A percentile compares a stretch with the other conserved stretches of the same genome.
Conservation (phyloP, 2,797 vertebrate genomes). For the Hylomyscus alleni region DNA sequence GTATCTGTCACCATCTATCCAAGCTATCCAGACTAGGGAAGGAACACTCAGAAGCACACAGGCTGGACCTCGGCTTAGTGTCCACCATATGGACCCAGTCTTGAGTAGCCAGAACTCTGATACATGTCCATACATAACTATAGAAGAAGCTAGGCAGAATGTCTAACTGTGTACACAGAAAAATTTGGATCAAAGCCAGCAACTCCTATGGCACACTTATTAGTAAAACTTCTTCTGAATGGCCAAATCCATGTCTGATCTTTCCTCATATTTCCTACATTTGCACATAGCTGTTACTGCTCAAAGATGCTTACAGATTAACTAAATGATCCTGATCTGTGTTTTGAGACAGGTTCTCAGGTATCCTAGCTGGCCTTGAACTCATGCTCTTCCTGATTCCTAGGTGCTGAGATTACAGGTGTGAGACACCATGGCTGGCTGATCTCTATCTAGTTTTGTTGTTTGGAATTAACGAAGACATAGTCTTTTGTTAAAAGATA, state of each 20-base stretch:
- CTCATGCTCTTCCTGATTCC: neutral
- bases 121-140: neutral
- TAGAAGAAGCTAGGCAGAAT: neutral
- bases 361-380: neutral
- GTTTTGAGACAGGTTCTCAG: neutral
- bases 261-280: neutral
- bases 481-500: neutral
- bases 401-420: too few species aligned
- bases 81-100: neutral
- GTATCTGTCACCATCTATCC: neutral
- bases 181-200: neutral
- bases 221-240: slow-evolving; percentile 28
- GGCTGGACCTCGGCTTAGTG: neutral
- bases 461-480: slow-evolving; percentile 26
- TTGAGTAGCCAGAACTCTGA: neutral
- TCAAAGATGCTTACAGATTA: slow-evolving; percentile 4
- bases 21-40: neutral
- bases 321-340: neutral
- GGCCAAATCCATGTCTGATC: neutral
- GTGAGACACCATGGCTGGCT: neutral
- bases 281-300: neutral
- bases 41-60: neutral
- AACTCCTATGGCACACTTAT: neutral
- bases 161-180: neutral
- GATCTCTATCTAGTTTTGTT: neutral